Conservation (phyloP, 2,888 invertebrate species). For the Cantharis nigra region DNA sequence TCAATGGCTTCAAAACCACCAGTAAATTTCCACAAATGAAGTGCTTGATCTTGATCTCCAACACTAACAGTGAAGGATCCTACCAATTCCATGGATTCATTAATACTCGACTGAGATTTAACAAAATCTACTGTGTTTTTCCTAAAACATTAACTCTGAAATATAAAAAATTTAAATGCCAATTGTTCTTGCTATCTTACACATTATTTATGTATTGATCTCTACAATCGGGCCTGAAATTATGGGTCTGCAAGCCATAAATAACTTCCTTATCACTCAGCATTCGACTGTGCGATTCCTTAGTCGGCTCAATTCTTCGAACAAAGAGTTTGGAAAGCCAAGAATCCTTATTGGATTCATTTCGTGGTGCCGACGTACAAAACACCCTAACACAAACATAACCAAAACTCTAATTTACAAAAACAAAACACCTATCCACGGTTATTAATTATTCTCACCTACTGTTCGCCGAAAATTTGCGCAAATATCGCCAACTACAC, state of each 20-base stretch:
- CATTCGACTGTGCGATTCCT: slow-evolving; percentile 95
- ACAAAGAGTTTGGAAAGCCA: slow-evolving; percentile 90
- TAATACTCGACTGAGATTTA: slow-evolving; percentile 70
- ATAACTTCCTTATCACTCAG: slow-evolving; percentile 95
- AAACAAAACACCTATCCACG: slow-evolving; percentile 1
- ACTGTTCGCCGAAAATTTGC: slow-evolving; percentile 43
- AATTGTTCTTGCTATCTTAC: slow-evolving; percentile 64
- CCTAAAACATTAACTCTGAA: slow-evolving; percentile 56
- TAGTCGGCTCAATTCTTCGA: slow-evolving; percentile 89
- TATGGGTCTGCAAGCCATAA: slow-evolving; percentile 94
- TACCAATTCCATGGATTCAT: slow-evolving; percentile 76
- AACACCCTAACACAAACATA: slow-evolving; percentile 41
- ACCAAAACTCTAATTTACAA: neutral
- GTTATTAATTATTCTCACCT: slow-evolving; percentile 39
- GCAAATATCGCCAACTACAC: slow-evolving; percentile 43
- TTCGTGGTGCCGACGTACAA: slow-evolving; percentile 52
- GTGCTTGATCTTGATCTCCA: slow-evolving; percentile 96
- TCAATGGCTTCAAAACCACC: slow-evolving; percentile 91
- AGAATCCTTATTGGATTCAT: slow-evolving; percentile 62
- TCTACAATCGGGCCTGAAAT: slow-evolving; percentile 87
- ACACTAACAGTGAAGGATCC: slow-evolving; percentile 96
- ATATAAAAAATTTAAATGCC: slow-evolving; percentile 14
- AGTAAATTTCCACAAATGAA: slow-evolving; percentile 94
- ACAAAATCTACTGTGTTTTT: slow-evolving; percentile 79
- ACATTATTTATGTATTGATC: slow-evolving; percentile 87